Percentiles rank a stretch among this genome's conserved stretches.
These are phyloP conservation scores for Propithecus deckenii DNA, from an alignment of 2,797 vertebrate genomes.

Conservation along the genomic window DNA sequence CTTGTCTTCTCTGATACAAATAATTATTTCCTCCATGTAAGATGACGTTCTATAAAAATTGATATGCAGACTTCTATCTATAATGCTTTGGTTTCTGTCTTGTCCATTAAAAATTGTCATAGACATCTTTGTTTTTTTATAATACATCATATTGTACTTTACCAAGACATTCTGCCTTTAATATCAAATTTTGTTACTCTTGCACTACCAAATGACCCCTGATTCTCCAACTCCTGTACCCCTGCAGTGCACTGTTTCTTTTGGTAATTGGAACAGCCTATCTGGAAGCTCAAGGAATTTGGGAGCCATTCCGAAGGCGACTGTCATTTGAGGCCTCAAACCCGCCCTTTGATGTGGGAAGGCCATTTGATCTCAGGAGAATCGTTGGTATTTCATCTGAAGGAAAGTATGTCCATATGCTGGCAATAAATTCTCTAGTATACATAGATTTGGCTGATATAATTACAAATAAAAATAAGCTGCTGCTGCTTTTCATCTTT, in stretches of 20 bases:
- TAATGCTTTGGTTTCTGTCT: not conserved
- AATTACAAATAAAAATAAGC: slow-evolving; percentile 27
- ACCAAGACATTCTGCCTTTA: not conserved
- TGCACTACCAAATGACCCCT: not conserved
- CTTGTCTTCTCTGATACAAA: not conserved
- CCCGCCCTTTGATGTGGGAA: slow-evolving; percentile 94
- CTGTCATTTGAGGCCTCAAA: slow-evolving; percentile 94
- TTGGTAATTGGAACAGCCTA: slow-evolving; percentile 97
- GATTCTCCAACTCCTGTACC: slow-evolving; percentile 38
- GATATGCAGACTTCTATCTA: not conserved
- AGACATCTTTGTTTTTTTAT: not conserved
- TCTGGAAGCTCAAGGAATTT: slow-evolving; percentile 98
- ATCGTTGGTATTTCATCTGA: slow-evolving; percentile 97
- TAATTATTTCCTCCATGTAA: not conserved
- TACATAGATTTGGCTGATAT: not conserved
- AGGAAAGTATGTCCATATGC: slow-evolving; percentile 90
- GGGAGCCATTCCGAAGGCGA: slow-evolving; percentile 96
- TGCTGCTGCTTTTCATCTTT: not conserved
- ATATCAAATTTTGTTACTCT: not conserved
- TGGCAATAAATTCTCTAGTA: not conserved
- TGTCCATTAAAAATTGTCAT: not conserved
- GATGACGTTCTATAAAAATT: not conserved
- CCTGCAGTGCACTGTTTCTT: slow-evolving; percentile 94
- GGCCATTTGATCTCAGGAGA: slow-evolving; percentile 98
- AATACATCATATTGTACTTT: not conserved